phyloP scores from a whole-genome alignment of 1,140 invertebrate genomes.

The Heliconius hewitsoni region DNA sequence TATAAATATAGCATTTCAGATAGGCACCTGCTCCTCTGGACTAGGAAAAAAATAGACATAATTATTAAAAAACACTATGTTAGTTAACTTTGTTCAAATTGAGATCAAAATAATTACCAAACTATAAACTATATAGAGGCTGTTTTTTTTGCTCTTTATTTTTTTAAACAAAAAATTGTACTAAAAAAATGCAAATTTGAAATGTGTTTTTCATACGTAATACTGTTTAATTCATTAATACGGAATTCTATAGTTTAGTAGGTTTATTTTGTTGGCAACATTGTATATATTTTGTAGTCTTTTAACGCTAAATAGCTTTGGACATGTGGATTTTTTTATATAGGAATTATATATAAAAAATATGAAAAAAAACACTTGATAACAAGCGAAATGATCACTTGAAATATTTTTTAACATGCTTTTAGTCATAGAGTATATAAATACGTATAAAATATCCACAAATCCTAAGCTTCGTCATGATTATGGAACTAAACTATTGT shows the following conservation, averaged over 20 bases:
- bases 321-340: neutral
- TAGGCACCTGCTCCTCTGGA: slow-evolving; percentile 8
- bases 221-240: slow-evolving; percentile 27
- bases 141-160: neutral
- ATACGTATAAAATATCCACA: neutral
- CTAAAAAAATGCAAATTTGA: slow-evolving; percentile 41
- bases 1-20: slow-evolving; percentile 16
- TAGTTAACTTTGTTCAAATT: slow-evolving; percentile 51
- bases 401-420: too few species aligned
- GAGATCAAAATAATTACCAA: slow-evolving; percentile 46
- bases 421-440: too few species aligned
- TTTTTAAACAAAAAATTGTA: slow-evolving; percentile 28
- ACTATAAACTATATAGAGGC: slow-evolving; percentile 7
- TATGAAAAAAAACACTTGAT: neutral
- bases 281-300: slow-evolving; percentile 16
- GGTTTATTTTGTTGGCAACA: slow-evolving; percentile 27
- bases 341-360: neutral
- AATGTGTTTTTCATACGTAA: slow-evolving; percentile 35
- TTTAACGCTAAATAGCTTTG: neutral
- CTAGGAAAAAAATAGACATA: slow-evolving; percentile 8
- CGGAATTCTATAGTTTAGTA: slow-evolving; percentile 15
- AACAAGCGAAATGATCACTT: neutral
- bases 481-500: neutral
- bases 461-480: neutral
- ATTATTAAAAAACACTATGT: slow-evolving; percentile 40